Evolutionary conservation across 2,113 vertebrate species (phyloP).

Genomic region (Cricetomys ansorgei): DNA sequence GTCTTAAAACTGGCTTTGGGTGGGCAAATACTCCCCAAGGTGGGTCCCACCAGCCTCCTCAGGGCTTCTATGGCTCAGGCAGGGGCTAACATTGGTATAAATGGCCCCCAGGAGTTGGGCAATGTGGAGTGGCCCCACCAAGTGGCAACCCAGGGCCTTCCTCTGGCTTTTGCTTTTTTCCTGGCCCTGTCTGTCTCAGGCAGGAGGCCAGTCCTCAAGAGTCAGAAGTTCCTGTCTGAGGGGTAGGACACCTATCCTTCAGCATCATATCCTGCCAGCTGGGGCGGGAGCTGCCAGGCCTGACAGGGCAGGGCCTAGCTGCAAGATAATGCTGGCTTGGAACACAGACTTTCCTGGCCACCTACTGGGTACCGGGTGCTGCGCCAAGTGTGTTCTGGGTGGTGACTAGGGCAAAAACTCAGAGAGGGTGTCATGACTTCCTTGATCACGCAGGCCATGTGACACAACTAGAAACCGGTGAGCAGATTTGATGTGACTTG

Average conservation of each 20-base stretch:
- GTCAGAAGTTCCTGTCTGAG: not conserved
- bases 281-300: not conserved
- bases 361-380: not conserved
- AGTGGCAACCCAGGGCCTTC: not conserved
- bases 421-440: accelerated
- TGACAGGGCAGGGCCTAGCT: not conserved
- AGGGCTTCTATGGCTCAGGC: too few relatives aligned
- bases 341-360: too few relatives aligned
- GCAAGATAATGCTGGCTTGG: not conserved
- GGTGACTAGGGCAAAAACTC: accelerated
- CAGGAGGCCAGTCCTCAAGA: not conserved
- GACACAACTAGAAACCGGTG: too few relatives aligned
- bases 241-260: not conserved
- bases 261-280: not conserved
- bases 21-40: not conserved
- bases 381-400: not conserved
- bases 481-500: not conserved
- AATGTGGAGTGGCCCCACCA: not conserved
- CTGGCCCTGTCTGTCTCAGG: not conserved
- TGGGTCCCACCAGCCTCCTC: not conserved
- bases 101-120: not conserved
- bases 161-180: not conserved
- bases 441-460: not conserved
- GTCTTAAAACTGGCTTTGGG: not conserved
- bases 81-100: too few relatives aligned